phyloP scores from a whole-genome alignment of 2,888 invertebrate genomes.

The Pemphredon lugubris region DNA sequence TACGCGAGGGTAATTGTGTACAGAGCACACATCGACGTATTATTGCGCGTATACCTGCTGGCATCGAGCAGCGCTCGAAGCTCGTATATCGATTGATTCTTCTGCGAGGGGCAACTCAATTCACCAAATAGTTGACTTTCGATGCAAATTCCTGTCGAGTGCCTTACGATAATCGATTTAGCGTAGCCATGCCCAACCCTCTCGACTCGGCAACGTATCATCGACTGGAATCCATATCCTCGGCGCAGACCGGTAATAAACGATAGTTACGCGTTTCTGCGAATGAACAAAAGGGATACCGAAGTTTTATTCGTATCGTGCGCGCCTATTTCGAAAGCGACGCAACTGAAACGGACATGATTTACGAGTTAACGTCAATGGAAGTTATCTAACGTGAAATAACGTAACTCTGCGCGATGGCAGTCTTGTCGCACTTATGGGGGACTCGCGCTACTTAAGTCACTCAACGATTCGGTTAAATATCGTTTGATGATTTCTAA shows the following conservation, averaged over 20 bases:
- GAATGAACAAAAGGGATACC: neutral
- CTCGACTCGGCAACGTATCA: neutral
- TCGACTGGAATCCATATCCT: neutral
- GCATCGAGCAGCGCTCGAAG: conserved; percentile 9
- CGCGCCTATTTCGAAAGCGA: too few species aligned
- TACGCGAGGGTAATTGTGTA: conserved; percentile 5
- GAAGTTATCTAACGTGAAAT: too few species aligned
- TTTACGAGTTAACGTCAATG: too few species aligned
- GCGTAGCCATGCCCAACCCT: conserved; percentile 2
- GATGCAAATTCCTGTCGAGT: conserved; percentile 35
- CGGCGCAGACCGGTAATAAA: neutral
- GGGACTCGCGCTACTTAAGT: too few species aligned
- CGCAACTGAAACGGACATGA: too few species aligned
- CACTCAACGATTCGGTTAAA: too few species aligned
- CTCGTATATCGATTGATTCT: conserved; percentile 42
- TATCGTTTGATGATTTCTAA: too few species aligned
- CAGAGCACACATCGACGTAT: conserved; percentile 5
- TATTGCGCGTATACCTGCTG: conserved; percentile 6
- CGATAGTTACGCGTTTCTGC: neutral
- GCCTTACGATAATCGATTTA: conserved; percentile 10
- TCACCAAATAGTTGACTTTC: conserved; percentile 35
- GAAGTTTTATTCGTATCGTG: too few species aligned
- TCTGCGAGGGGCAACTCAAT: conserved; percentile 26
- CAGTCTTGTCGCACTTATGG: too few species aligned
- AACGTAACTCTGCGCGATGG: too few species aligned